Base-by-base conservation (phyloP, 2,888 invertebrate genomes). In the Phyto melanocephala region DNA sequence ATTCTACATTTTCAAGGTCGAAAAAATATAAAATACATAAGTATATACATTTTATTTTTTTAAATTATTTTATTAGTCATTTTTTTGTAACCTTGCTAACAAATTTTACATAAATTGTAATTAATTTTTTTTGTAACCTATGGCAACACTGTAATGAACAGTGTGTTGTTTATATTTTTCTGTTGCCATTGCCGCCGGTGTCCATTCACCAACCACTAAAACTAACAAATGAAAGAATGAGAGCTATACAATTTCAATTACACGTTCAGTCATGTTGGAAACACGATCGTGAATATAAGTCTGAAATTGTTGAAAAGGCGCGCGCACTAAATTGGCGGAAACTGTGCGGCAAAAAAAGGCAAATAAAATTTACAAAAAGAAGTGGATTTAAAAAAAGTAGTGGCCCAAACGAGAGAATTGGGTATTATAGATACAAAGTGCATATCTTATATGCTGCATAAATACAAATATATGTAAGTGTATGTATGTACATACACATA, bases 281-380 rank as follows among this genome's bases (percentile, higher is more conserved):
- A 78, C 78, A 79, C 82, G 82, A 82, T 82, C 82, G 82, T 78
- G 82, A 71, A 75, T 79, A 75, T 75, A 78, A 68, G 65, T 70
- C 58, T 20, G 17, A 58, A 71, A 62, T 24, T 54, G 40, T 22
- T 33, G 2, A 11, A 22, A 47, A 47, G 24, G 45, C 60, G 40
- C 28, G 70, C 65, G 56, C 56, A 56, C 45, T 58, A 58, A 65
- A 47, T 75, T 75, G 74, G 79, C 71, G 75, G 42, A 71, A 65
- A 78, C 45, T 74, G 56, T 75, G 62, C 62, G 20, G 20, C n/a
- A n/a, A 24, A 22, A 52, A 33, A 67, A 60, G 28, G 47, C 56
- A 60, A 60, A 40, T 35, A 65, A 56, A 40, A 74, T n/a, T 50
- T 74, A n/a, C 4, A 68, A 56, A 70, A 75, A 74, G 79, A 79